Evolutionary conservation across 2,888 invertebrate species (phyloP).

Genomic region (Acanthopleura granulata): DNA sequence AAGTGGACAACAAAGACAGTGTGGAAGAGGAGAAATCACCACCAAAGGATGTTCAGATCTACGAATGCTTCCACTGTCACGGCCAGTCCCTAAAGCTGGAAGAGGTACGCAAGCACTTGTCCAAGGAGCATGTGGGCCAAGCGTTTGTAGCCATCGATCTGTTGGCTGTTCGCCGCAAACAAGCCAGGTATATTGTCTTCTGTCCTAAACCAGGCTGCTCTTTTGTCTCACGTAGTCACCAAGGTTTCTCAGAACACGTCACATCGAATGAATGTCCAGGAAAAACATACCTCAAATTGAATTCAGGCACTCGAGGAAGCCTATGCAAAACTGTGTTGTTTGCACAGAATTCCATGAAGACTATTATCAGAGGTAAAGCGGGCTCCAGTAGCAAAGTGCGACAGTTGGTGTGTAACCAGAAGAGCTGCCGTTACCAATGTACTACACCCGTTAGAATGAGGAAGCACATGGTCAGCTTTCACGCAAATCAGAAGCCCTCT

Average conservation of each 20-base stretch:
- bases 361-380: neutral
- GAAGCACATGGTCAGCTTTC: neutral
- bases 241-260: neutral
- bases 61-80: slow-evolving; percentile 12
- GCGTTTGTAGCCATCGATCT: slow-evolving; percentile 8
- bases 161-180: neutral
- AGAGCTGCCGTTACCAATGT: no score
- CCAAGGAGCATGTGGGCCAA: neutral
- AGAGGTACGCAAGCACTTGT: neutral
- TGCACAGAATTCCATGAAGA: neutral
- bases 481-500: neutral
- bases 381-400: neutral
- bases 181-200: slow-evolving; percentile 13
- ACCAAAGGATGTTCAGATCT: neutral
- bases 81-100: neutral
- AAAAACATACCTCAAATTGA: neutral
- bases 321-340: neutral
- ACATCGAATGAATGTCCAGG: neutral
- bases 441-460: neutral
- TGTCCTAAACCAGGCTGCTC: neutral
- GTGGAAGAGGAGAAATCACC: no score
- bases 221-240: neutral
- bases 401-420: neutral
- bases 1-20: neutral
- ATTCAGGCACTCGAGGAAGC: neutral